A percentile compares a stretch with the other conserved stretches of the same genome.
Conservation (phyloP, 1,140 invertebrate species). For the Brachionus rubens region DNA sequence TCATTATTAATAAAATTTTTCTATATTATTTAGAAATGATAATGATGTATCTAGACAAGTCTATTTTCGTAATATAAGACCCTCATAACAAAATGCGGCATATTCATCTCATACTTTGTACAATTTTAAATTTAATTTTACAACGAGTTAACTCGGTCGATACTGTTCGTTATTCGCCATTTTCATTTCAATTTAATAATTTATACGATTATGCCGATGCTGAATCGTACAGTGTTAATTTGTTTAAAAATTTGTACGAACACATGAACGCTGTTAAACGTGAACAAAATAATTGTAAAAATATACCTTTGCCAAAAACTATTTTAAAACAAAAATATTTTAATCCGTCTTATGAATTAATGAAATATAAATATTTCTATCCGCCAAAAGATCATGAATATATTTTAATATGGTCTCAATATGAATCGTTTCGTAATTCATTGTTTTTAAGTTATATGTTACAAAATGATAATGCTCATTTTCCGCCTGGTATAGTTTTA, state of each 20-base stretch:
- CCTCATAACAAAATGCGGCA: conserved; percentile 2
- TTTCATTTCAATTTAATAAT: conserved; percentile 38
- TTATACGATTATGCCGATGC: conserved; percentile 40
- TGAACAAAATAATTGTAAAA: conserved; percentile 28
- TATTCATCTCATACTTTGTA: not conserved
- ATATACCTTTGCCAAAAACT: conserved; percentile 42
- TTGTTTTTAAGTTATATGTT: conserved; percentile 35
- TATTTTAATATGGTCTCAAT: conserved; percentile 35
- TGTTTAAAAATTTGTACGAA: conserved; percentile 35
- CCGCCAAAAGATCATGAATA: conserved; percentile 34
- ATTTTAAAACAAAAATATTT: conserved; percentile 42
- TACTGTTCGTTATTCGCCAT: conserved; percentile 27
- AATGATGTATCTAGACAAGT: not conserved
- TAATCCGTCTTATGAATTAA: conserved; percentile 32
- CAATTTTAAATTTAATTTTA: not conserved
- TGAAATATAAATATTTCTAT: conserved; percentile 35
- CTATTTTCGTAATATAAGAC: no score
- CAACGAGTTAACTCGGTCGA: not conserved
- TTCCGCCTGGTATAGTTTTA: conserved; percentile 7
- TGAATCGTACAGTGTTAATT: conserved; percentile 25
- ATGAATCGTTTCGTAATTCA: conserved; percentile 3
- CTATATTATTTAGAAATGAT: no score
- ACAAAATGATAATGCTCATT: conserved; percentile 33
- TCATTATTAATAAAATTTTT: no score
- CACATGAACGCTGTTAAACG: conserved; percentile 18